A percentile compares a stretch with the other conserved stretches of the same genome.
phyloP scores from a whole-genome alignment of 1,140 invertebrate species.

The Cheumatopsyche charites region DNA sequence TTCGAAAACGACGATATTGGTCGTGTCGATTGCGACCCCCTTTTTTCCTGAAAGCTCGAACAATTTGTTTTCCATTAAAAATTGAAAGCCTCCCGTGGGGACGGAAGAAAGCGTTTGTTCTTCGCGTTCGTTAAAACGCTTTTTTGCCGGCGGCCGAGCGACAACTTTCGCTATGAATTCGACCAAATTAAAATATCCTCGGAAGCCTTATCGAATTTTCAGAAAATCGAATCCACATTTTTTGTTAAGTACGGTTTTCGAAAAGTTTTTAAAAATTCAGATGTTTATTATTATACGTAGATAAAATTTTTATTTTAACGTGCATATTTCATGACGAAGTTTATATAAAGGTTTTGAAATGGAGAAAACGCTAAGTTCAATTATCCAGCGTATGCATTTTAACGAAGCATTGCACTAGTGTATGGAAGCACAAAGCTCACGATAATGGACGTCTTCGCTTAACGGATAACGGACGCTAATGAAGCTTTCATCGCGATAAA shows the following conservation, averaged over 20 bases:
- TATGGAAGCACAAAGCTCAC: background rate
- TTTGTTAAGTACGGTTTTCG: too few species aligned
- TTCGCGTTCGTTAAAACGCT: slow-evolving; percentile 21
- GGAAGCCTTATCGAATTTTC: too few species aligned
- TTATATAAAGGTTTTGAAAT: too few species aligned
- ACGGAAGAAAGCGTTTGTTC: slow-evolving; percentile 19
- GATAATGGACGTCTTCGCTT: slow-evolving; percentile 1
- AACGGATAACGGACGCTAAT: slow-evolving; percentile 10
- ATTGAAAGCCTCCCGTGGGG: slow-evolving; percentile 5
- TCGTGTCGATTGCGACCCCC: slow-evolving; percentile 5
- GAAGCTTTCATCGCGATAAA: slow-evolving; percentile 9
- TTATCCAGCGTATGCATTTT: slow-evolving; percentile 15
- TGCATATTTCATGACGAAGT: too few species aligned
- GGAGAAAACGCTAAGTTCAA: background rate
- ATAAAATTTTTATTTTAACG: too few species aligned
- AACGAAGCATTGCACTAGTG: slow-evolving; percentile 7
- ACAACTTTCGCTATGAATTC: slow-evolving; percentile 14
- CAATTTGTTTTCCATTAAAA: slow-evolving; percentile 27
- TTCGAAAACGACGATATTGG: background rate
- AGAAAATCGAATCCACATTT: too few species aligned
- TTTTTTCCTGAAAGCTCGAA: background rate
- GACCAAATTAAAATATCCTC: too few species aligned
- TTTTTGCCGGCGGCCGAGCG: slow-evolving; percentile 6
- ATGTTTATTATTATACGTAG: too few species aligned
- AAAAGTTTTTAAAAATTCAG: too few species aligned